Percentiles rank a stretch among this genome's conserved stretches.
These are phyloP conservation scores for Acanthosepion pharaonis DNA, from an alignment of 2,888 invertebrate genomes.

Conservation along the genomic window DNA sequence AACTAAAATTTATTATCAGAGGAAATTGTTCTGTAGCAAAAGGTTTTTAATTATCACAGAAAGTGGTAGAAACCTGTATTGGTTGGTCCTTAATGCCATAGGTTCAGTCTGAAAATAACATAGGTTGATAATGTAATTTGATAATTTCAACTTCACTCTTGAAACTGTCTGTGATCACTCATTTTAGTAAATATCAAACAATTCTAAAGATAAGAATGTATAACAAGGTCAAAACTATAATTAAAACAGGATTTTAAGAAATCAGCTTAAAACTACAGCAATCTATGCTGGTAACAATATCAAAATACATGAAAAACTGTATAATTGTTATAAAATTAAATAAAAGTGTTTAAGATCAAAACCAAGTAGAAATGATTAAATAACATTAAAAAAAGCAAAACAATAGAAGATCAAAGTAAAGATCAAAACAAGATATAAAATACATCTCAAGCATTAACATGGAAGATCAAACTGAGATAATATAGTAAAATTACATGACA, in stretches of 20 bases:
- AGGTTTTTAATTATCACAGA: no score
- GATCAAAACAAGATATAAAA: neutral
- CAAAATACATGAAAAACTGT: neutral
- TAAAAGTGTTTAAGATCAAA: neutral
- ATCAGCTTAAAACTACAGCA: neutral
- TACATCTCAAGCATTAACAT: neutral
- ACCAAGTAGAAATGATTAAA: neutral
- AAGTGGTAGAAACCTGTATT: no score
- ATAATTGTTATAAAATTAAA: no score
- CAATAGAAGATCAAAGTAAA: neutral
- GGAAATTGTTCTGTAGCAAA: no score
- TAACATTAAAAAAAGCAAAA: neutral
- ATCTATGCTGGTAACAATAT: neutral
- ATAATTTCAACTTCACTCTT: no score
- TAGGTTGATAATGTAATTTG: no score
- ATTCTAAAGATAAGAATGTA: neutral
- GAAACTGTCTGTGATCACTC: no score
- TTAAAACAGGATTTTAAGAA: neutral
- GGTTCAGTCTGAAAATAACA: no score
- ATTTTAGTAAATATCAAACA: no score
- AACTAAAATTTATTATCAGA: no score
- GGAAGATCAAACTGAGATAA: neutral
- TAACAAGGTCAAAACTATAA: neutral
- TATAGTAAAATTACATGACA: neutral
- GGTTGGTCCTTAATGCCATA: no score